Evolutionary conservation across 2,888 invertebrate genomes (phyloP).

Genomic region (Masnerella sp.): DNA sequence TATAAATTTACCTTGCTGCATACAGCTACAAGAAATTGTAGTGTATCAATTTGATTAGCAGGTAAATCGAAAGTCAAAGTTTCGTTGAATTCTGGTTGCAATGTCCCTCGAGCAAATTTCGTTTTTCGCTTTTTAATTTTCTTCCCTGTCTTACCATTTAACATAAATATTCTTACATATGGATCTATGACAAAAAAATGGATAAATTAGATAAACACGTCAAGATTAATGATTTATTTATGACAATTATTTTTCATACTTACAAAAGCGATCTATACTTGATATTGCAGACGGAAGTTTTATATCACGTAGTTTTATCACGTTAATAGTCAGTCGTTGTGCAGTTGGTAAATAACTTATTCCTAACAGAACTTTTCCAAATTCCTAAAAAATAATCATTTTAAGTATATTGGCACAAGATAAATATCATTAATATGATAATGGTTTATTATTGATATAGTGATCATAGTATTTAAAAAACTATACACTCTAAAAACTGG

Average conservation of each 20-base stretch:
- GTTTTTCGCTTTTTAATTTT: constrained; percentile 77
- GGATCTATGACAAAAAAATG: constrained; percentile 70
- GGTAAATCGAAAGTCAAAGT: constrained; percentile 77
- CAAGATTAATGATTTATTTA: too few species aligned
- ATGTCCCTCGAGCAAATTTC: constrained; percentile 65
- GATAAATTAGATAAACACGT: neutral
- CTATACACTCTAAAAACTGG: too few species aligned
- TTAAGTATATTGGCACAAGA: neutral
- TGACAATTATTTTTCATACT: too few species aligned
- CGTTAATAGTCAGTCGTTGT: constrained; percentile 77
- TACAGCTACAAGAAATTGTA: constrained; percentile 75
- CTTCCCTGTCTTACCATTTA: constrained; percentile 76
- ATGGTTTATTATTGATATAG: neutral
- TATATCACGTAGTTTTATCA: constrained; percentile 77
- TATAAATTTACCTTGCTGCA: constrained; percentile 72
- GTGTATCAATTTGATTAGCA: constrained; percentile 73
- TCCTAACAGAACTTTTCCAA: constrained; percentile 77
- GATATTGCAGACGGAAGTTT: constrained; percentile 70
- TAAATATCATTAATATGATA: too few species aligned
- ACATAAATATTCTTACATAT: constrained; percentile 76
- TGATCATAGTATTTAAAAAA: neutral
- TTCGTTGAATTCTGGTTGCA: constrained; percentile 77
- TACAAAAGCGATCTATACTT: constrained; percentile 74
- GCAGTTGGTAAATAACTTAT: constrained; percentile 79
- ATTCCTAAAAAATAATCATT: constrained; percentile 77